Evolutionary conservation across 2,888 invertebrate species (phyloP).

Genomic region (Iselma pallidipennis): DNA sequence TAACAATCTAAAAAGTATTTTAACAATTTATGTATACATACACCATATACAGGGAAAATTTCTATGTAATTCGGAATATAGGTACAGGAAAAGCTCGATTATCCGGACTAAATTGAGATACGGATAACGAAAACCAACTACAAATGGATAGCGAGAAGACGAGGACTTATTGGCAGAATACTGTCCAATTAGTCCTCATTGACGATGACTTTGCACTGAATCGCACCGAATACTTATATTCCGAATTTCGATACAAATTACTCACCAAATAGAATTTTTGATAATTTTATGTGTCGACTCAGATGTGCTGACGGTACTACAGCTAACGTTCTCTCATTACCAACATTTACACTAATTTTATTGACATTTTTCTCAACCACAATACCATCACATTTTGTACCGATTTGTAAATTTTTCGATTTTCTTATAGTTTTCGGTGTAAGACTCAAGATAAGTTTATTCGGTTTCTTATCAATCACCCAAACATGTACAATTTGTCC

Average conservation of each 20-base stretch:
- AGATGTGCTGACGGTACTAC: slow-evolving; percentile 53
- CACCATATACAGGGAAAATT: too few relatives aligned
- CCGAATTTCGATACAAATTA: slow-evolving; percentile 6
- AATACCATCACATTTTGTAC: background rate
- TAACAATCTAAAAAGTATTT: slow-evolving; percentile 31
- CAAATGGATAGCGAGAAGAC: too few relatives aligned
- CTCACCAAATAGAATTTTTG: slow-evolving; percentile 44
- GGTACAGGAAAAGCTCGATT: too few relatives aligned
- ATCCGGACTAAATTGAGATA: too few relatives aligned
- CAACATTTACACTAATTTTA: background rate
- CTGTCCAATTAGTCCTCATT: too few relatives aligned
- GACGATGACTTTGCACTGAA: too few relatives aligned
- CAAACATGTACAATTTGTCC: slow-evolving; percentile 64
- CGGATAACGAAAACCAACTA: too few relatives aligned
- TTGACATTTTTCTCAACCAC: background rate
- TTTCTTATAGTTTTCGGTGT: background rate
- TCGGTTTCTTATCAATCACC: background rate
- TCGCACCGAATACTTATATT: too few relatives aligned
- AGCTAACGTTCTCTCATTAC: slow-evolving; percentile 40
- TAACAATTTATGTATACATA: too few relatives aligned
- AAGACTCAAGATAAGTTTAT: background rate
- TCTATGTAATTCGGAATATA: too few relatives aligned
- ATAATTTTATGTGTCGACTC: slow-evolving; percentile 50
- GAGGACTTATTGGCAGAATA: too few relatives aligned
- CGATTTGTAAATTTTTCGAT: background rate